phyloP scores from a whole-genome alignment of 37 sponge, comb jelly and placozoan genomes.

The Dysidea cf. avara region DNA sequence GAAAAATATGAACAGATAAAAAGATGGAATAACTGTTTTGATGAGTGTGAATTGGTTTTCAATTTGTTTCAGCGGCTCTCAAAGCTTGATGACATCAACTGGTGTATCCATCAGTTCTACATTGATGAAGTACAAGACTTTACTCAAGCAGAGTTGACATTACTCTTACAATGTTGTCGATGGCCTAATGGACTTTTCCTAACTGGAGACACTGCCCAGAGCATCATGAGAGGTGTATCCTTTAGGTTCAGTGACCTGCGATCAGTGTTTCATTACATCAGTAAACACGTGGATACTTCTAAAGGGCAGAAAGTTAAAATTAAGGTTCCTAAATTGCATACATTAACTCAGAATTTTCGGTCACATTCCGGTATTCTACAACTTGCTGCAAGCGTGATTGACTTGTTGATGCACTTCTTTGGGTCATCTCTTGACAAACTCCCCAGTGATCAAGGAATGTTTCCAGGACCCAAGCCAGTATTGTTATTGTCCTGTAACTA shows the following conservation, averaged over 20 bases:
- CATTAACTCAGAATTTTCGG: conserved; percentile 64
- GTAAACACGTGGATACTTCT: background rate
- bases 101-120: conserved; percentile 58
- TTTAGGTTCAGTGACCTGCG: conserved; percentile 74
- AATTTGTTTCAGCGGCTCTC: conserved; percentile 39
- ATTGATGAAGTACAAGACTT: conserved; percentile 83
- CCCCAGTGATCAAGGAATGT: conserved; percentile 46
- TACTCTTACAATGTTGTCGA: conserved; percentile 43
- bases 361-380: no score
- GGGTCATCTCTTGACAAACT: conserved; percentile 58
- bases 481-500: conserved; percentile 28
- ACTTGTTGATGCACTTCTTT: conserved; percentile 54
- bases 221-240: conserved; percentile 80
- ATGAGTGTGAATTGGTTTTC: conserved; percentile 72
- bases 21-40: conserved; percentile 28
- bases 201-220: no score
- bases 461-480: conserved; percentile 65
- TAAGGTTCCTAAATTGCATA: conserved; percentile 47
- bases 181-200: conserved; percentile 68
- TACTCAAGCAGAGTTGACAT: conserved; percentile 68
- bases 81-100: conserved; percentile 19
- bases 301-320: background rate
- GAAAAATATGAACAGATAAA: conserved; percentile 23
- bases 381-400: conserved; percentile 67
- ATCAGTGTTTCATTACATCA: conserved; percentile 43